A percentile compares a stretch with the other conserved stretches of the same genome.
Evolutionary conservation across 2,113 vertebrate genomes (phyloP).

Genomic region (chimpanzee (Pan troglodytes)): DNA sequence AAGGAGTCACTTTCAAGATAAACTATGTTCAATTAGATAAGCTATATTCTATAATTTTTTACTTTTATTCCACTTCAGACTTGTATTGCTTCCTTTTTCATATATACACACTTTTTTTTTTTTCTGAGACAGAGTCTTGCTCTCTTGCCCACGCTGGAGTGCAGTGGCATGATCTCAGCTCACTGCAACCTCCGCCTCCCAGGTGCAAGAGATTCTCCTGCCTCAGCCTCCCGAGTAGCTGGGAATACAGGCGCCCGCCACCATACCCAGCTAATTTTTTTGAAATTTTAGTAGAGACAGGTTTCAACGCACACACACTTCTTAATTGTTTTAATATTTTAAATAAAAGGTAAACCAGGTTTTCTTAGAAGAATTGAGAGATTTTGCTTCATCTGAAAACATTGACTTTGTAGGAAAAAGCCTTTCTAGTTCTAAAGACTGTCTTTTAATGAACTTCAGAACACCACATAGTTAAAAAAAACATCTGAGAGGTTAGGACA

Average conservation of each 20-base stretch:
- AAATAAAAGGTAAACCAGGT: not conserved
- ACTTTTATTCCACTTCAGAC: not conserved
- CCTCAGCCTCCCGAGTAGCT: no score
- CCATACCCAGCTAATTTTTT: no score
- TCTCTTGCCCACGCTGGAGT: no score
- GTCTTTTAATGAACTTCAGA: not conserved
- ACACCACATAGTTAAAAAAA: not conserved
- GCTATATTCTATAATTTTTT: slow-evolving; percentile 13
- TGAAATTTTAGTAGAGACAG: no score
- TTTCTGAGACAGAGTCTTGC: no score
- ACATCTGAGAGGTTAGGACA: not conserved
- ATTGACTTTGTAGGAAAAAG: not conserved
- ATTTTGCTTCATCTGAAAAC: not conserved
- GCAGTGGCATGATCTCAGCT: no score
- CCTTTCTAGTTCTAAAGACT: not conserved
- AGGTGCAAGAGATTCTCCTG: no score
- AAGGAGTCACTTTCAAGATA: slow-evolving; percentile 1
- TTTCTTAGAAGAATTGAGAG: not conserved
- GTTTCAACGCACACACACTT: not conserved
- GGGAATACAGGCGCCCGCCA: no score
- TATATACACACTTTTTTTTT: not conserved
- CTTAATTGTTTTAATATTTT: not conserved
- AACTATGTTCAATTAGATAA: not conserved
- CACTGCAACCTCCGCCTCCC: no score
- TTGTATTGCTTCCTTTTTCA: not conserved